These are phyloP conservation scores for Rafetus swinhoei DNA, from an alignment of 2,113 vertebrate genomes.

Conservation along the genomic window DNA sequence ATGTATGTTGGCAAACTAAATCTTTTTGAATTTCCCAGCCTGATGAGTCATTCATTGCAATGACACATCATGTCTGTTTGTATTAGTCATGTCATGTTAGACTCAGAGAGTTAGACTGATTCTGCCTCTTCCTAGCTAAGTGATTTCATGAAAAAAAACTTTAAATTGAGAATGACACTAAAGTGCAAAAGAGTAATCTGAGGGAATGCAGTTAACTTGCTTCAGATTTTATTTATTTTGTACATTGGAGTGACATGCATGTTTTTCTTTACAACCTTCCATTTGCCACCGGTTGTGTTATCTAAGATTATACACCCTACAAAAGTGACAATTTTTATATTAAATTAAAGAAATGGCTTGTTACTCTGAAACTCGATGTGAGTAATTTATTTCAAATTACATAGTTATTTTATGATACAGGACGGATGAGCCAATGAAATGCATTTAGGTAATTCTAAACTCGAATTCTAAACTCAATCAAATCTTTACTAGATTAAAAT, in stretches of 20 bases:
- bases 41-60: conserved; percentile 71
- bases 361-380: conserved; percentile 57
- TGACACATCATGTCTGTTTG: conserved; percentile 72
- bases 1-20: conserved; percentile 10
- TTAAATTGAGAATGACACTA: conserved; percentile 68
- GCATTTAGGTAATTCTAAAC: conserved; percentile 53
- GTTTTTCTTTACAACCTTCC: conserved; percentile 66
- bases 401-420: conserved; percentile 58
- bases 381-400: conserved; percentile 77
- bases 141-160: conserved; percentile 35
- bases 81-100: conserved; percentile 72
- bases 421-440: conserved; percentile 59
- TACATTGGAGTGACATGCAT: conserved; percentile 49
- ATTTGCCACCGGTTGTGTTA: conserved; percentile 57
- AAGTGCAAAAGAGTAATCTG: conserved; percentile 70
- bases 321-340: conserved; percentile 72
- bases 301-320: conserved; percentile 52
- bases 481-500: conserved; percentile 52
- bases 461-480: conserved; percentile 30
- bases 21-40: conserved; percentile 43
- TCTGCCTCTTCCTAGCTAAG: conserved; percentile 35
- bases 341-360: conserved; percentile 79
- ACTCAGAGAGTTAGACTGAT: conserved; percentile 62
- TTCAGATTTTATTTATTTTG: conserved; percentile 67
- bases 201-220: conserved; percentile 65